Evolutionary conservation across 2,113 vertebrate species (phyloP).

Genomic region (Chloroceryle aenea): DNA sequence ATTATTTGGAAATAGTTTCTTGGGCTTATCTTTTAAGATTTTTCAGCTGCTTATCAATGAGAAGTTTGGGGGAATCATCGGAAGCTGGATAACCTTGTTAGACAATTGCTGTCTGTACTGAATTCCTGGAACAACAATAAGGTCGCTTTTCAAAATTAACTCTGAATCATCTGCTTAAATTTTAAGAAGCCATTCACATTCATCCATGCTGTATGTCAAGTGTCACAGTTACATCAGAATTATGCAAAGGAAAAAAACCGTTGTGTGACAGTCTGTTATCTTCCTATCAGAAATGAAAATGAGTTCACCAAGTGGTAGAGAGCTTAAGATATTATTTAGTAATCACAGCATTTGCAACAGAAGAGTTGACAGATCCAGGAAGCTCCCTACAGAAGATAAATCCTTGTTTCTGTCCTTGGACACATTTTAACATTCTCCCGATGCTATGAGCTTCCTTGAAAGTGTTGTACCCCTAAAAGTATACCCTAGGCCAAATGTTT

Average conservation of each 20-base stretch:
- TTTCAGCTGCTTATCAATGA: not conserved
- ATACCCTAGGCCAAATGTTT: not conserved
- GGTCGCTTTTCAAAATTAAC: not conserved
- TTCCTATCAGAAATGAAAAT: constrained; percentile 50
- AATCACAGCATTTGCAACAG: not conserved
- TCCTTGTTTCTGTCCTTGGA: not conserved
- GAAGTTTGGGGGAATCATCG: not conserved
- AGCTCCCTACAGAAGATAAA: not conserved
- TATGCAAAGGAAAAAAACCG: constrained; percentile 41
- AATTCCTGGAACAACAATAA: not conserved
- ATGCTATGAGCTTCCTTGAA: not conserved
- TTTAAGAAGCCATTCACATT: constrained; percentile 33
- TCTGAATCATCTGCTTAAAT: constrained; percentile 54
- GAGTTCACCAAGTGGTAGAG: constrained; percentile 9
- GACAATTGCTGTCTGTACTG: not conserved
- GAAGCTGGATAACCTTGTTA: constrained; percentile 3
- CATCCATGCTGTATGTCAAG: constrained; percentile 37
- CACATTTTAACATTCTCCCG: not conserved
- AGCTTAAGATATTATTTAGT: constrained; percentile 7
- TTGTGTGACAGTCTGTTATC: constrained; percentile 59
- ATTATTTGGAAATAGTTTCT: not conserved
- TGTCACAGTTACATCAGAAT: constrained; percentile 53
- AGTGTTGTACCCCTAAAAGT: not conserved
- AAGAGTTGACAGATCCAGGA: not conserved
- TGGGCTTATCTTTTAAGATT: not conserved